A percentile compares a stretch with the other conserved stretches of the same genome.
Conservation (phyloP, 2,888 invertebrate species). For the Allygus modestus region DNA sequence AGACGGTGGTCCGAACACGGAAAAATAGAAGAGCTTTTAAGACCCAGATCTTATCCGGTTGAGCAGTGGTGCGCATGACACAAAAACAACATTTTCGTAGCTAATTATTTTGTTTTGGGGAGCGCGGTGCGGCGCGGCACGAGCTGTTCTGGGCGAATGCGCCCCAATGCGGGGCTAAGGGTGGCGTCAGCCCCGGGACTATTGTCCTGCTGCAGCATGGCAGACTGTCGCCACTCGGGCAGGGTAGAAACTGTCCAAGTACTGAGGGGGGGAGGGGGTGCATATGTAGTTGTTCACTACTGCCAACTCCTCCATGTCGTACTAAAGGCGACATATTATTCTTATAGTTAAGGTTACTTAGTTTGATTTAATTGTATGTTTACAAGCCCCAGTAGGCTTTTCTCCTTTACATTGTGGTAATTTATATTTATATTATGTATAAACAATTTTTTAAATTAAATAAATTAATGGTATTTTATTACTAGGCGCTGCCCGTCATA, state of each 20-base stretch:
- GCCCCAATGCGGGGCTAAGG: conserved; percentile 26
- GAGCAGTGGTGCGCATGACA: conserved; percentile 30
- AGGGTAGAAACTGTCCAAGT: neutral
- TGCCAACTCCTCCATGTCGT: no score
- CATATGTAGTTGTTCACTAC: no score
- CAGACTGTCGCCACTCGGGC: conserved; percentile 9
- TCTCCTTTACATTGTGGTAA: no score
- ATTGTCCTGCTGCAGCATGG: conserved; percentile 5
- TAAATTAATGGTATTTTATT: no score
- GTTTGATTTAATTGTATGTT: no score
- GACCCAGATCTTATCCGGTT: conserved; percentile 42
- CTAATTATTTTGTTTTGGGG: conserved; percentile 43
- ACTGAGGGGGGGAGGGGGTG: neutral
- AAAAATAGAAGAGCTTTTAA: conserved; percentile 32
- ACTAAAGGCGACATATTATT: no score
- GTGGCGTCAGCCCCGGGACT: neutral
- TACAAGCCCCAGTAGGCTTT: no score
- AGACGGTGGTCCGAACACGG: neutral
- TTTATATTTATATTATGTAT: no score
- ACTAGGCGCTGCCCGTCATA: no score
- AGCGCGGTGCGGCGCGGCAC: conserved; percentile 20
- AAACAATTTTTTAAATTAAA: no score
- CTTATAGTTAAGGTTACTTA: no score
- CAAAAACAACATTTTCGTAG: conserved; percentile 45
- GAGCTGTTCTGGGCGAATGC: conserved; percentile 11